Conservation (phyloP, 2,113 vertebrate genomes). For the Urocolius indicus region DNA sequence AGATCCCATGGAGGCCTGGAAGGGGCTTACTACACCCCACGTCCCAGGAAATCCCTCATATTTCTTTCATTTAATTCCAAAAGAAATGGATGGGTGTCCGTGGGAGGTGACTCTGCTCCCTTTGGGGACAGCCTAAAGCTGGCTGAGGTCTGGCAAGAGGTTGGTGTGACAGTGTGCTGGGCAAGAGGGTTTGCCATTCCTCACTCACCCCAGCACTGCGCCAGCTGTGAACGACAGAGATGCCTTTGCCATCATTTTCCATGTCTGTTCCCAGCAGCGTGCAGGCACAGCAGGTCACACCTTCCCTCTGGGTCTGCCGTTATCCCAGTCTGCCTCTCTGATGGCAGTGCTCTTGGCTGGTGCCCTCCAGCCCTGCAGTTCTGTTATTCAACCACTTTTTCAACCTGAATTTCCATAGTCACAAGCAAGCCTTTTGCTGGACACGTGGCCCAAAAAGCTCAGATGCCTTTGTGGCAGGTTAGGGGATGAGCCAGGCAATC, state of each 20-base stretch:
- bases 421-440: not conserved
- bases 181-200: not conserved
- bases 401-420: not conserved
- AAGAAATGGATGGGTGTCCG: not conserved
- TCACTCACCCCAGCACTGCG: not conserved
- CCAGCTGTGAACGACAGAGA: accelerated
- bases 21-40: not conserved
- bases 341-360: not conserved
- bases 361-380: not conserved
- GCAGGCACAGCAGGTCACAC: not conserved
- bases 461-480: not conserved
- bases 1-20: accelerated
- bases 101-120: not conserved
- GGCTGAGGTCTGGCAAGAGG: not conserved
- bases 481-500: not conserved
- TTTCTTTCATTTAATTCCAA: not conserved
- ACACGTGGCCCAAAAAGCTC: accelerated
- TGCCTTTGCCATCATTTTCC: not conserved
- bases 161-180: accelerated
- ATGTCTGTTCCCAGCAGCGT: not conserved
- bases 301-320: not conserved
- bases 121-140: not conserved
- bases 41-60: accelerated
- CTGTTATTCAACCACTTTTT: not conserved
- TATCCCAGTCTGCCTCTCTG: accelerated